Evolutionary conservation across 2,113 vertebrate genomes (phyloP).

Genomic region (Agapornis roseicollis): DNA sequence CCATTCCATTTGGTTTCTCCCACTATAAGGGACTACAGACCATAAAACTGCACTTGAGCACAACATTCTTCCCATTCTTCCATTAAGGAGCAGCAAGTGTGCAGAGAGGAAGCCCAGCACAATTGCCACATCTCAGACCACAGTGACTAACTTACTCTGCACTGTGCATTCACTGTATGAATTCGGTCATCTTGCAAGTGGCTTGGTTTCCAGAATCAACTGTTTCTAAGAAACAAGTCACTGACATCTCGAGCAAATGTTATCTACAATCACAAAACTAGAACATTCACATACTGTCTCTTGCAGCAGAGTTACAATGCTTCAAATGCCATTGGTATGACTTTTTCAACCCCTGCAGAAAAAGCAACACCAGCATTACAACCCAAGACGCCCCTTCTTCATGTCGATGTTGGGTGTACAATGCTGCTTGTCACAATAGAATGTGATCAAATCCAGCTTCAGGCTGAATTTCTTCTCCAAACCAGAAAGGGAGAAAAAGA

Average conservation of each 20-base stretch:
- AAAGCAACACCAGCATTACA: not conserved
- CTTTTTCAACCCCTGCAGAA: not conserved
- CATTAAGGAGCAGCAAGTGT: not conserved
- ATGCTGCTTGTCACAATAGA: not conserved
- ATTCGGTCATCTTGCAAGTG: not conserved
- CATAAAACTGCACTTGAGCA: not conserved
- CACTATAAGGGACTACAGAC: not conserved
- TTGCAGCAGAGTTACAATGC: not conserved
- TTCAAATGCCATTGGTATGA: not conserved
- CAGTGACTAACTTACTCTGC: not conserved
- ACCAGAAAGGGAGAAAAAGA: not conserved
- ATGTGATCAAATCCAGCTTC: not conserved
- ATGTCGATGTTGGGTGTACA: not conserved
- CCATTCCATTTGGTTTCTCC: not conserved
- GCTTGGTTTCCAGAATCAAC: not conserved
- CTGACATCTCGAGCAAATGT: not conserved
- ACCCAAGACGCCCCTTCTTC: not conserved
- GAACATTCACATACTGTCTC: rapidly evolving
- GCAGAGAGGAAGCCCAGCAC: not conserved
- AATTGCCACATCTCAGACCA: rapidly evolving
- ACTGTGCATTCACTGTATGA: not conserved
- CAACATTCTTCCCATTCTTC: not conserved
- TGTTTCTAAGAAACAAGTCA: not conserved
- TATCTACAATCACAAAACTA: not conserved
- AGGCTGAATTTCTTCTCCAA: not conserved